These are phyloP conservation scores for Dicycla oo DNA, from an alignment of 2,888 invertebrate species.

Conservation along the genomic window DNA sequence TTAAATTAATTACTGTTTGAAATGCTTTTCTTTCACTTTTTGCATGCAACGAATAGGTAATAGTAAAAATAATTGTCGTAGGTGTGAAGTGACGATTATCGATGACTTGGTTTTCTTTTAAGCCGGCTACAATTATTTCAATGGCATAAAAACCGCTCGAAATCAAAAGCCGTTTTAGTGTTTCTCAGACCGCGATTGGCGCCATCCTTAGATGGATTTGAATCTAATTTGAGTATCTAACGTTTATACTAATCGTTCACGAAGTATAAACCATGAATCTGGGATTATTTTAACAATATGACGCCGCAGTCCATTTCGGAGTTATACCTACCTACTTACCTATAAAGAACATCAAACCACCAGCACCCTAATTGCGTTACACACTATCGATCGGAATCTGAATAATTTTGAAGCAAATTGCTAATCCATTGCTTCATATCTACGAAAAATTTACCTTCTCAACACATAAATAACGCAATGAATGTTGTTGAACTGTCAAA, in stretches of 20 bases:
- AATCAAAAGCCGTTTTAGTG: background rate
- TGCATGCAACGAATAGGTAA: slow-evolving; percentile 21
- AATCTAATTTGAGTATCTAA: slow-evolving; percentile 11
- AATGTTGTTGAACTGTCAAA: too few relatives aligned
- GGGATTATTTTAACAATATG: slow-evolving; percentile 7
- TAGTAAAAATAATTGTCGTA: slow-evolving; percentile 12
- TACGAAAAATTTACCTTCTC: too few relatives aligned
- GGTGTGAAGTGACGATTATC: slow-evolving; percentile 3
- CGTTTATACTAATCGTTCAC: slow-evolving; percentile 7
- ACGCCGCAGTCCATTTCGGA: slow-evolving; percentile 24
- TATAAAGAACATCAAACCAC: slow-evolving; percentile 28
- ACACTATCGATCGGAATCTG: too few relatives aligned
- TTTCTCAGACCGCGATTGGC: background rate
- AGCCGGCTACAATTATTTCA: background rate
- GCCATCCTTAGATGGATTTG: slow-evolving; percentile 12
- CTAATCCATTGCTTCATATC: too few relatives aligned
- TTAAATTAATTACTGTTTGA: slow-evolving; percentile 37
- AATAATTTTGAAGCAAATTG: too few relatives aligned
- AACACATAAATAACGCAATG: too few relatives aligned
- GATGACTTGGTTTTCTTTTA: slow-evolving; percentile 17
- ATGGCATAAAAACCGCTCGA: background rate
- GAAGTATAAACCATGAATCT: slow-evolving; percentile 12
- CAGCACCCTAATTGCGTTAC: too few relatives aligned
- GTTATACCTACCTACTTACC: background rate
- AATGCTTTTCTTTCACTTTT: slow-evolving; percentile 46